Evolutionary conservation across 2,113 vertebrate species (phyloP).

Genomic region (Merops nubicus): DNA sequence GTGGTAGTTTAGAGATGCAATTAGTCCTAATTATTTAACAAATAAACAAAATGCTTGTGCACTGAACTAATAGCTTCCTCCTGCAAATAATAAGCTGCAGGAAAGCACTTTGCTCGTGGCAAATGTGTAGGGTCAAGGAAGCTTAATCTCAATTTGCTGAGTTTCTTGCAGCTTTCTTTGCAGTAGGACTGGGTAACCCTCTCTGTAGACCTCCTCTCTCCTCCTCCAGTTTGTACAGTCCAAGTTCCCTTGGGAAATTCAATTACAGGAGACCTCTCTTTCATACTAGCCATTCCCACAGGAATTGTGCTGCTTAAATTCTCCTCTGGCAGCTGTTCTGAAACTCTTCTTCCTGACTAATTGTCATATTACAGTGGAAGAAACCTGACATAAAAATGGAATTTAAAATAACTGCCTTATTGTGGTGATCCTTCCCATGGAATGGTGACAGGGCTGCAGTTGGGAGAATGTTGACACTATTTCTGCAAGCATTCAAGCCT

Average conservation of each 20-base stretch:
- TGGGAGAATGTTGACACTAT: not conserved
- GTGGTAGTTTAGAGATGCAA: not conserved
- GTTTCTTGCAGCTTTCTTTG: not conserved
- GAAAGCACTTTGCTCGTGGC: not conserved
- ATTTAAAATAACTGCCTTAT: not conserved
- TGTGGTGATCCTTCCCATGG: not conserved
- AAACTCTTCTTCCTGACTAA: not conserved
- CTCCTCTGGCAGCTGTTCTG: slow-evolving; percentile 1
- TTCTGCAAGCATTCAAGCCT: not conserved
- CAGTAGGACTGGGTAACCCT: not conserved
- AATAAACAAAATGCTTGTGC: not conserved
- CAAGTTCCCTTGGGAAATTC: not conserved
- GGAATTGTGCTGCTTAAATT: not conserved
- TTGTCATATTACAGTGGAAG: not conserved
- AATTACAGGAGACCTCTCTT: not conserved
- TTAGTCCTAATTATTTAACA: not conserved
- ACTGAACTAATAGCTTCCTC: not conserved
- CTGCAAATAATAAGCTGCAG: not conserved
- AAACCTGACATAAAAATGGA: not conserved
- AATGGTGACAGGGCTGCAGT: not conserved
- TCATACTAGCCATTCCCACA: not conserved
- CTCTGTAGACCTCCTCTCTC: not conserved
- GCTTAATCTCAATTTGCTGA: not conserved
- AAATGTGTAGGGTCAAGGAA: not conserved
- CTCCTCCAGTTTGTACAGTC: not conserved